These are phyloP conservation scores for Lydus trimaculatus DNA, from an alignment of 2,888 invertebrate species.

Conservation along the genomic window DNA sequence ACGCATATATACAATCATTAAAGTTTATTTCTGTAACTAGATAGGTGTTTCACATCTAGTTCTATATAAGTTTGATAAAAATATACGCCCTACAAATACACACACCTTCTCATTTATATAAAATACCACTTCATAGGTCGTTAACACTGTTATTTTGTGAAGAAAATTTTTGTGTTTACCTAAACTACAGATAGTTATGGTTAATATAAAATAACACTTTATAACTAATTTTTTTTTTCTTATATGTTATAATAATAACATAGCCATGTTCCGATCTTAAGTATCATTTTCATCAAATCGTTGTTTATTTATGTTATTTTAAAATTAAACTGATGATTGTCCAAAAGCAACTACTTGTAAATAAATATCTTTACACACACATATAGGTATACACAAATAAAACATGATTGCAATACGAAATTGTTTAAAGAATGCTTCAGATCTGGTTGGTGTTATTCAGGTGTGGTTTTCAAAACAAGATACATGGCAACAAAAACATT, in stretches of 20 bases:
- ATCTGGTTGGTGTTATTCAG: not conserved
- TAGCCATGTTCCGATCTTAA: not conserved
- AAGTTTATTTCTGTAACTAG: constrained; percentile 30
- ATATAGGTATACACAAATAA: not conserved
- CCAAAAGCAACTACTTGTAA: not conserved
- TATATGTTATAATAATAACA: not conserved
- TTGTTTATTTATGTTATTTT: not conserved
- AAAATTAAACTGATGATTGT: not conserved
- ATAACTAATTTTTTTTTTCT: not conserved
- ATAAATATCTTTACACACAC: not conserved
- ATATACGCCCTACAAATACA: constrained; percentile 2
- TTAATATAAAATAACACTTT: not conserved
- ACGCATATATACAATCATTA: constrained; percentile 29
- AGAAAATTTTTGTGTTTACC: not conserved
- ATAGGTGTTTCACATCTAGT: constrained; percentile 17
- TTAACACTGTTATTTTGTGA: not conserved
- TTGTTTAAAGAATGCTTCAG: not conserved
- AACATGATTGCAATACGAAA: not conserved
- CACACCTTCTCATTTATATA: constrained; percentile 3
- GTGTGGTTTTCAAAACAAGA: constrained; percentile 4
- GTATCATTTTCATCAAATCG: not conserved
- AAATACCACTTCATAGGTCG: constrained; percentile 8
- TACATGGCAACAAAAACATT: not conserved
- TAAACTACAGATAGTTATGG: not conserved
- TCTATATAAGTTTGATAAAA: constrained; percentile 18